Percentiles rank a stretch among this genome's conserved stretches.
Evolutionary conservation across 92 coral and sea anemone genomes (phyloP).

Genomic region (Palythoa grandis): DNA sequence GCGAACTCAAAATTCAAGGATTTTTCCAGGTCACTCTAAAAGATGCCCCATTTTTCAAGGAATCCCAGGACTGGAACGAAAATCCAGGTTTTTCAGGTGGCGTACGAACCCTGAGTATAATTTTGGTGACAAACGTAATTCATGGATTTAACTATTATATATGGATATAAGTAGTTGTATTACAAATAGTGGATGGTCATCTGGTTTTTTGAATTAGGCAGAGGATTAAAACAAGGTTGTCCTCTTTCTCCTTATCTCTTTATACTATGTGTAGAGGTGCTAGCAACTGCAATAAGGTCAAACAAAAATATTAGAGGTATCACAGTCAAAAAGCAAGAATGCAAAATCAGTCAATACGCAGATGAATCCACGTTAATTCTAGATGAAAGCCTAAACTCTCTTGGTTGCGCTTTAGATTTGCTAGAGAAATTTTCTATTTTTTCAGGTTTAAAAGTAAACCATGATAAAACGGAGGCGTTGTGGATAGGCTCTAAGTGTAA

Average conservation of each 20-base stretch:
- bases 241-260: slow-evolving; percentile 43
- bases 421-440: slow-evolving; percentile 6
- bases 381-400: slow-evolving; percentile 22
- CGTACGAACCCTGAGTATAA: too few relatives aligned
- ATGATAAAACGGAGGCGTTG: slow-evolving; percentile 35
- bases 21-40: too few relatives aligned
- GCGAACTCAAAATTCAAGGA: too few relatives aligned
- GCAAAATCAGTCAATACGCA: slow-evolving; percentile 45
- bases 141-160: not conserved
- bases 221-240: slow-evolving; percentile 47
- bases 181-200: not conserved
- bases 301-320: slow-evolving; percentile 18
- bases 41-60: too few relatives aligned
- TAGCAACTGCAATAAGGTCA: slow-evolving; percentile 30
- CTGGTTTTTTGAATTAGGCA: slow-evolving; percentile 26
- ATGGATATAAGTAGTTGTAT: not conserved
- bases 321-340: slow-evolving; percentile 5
- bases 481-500: too few relatives aligned
- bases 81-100: too few relatives aligned
- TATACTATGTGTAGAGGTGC: slow-evolving; percentile 39
- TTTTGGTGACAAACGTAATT: not conserved
- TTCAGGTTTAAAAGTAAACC: slow-evolving; percentile 34
- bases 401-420: too few relatives aligned
- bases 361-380: slow-evolving; percentile 41
- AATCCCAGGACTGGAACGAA: too few relatives aligned